Evolutionary conservation across 2,888 invertebrate genomes (phyloP).

Genomic region (Lochmaea crataegi): DNA sequence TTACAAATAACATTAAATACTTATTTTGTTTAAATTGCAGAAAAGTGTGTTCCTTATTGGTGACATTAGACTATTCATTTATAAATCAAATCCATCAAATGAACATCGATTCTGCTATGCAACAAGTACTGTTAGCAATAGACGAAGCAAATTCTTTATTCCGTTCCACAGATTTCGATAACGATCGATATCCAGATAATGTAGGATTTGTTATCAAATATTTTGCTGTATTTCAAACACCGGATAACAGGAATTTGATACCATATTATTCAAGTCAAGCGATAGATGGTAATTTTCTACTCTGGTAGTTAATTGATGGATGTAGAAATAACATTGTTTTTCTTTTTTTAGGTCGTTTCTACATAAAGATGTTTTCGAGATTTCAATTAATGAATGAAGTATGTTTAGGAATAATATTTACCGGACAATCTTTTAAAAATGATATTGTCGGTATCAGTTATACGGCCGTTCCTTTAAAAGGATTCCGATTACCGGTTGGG

Average conservation of each 20-base stretch:
- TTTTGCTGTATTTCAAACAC: conserved; percentile 65
- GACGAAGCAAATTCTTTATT: conserved; percentile 69
- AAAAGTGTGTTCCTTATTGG: conserved; percentile 64
- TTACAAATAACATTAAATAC: no score
- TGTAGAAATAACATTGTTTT: conserved; percentile 18
- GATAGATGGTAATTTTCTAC: conserved; percentile 63
- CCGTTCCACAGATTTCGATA: conserved; percentile 69
- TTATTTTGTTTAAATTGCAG: conserved; percentile 39
- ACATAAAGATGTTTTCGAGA: conserved; percentile 55
- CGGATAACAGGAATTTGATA: conserved; percentile 64
- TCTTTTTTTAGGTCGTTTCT: conserved; percentile 35
- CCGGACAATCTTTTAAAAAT: conserved; percentile 67
- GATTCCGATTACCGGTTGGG: conserved; percentile 62
- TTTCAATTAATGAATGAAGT: conserved; percentile 66
- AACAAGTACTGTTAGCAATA: conserved; percentile 67
- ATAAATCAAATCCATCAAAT: conserved; percentile 65
- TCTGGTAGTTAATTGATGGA: background rate
- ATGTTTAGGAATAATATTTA: conserved; percentile 69
- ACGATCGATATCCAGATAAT: conserved; percentile 69
- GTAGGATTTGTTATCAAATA: conserved; percentile 69
- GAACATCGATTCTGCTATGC: conserved; percentile 65
- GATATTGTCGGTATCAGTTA: conserved; percentile 63
- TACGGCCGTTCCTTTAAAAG: conserved; percentile 56
- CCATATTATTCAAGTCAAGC: conserved; percentile 55
- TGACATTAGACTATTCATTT: conserved; percentile 68